Percentiles rank a stretch among this genome's conserved stretches.
Conservation (phyloP, 1,140 invertebrate genomes). For the Eupristina koningsbergeri region DNA sequence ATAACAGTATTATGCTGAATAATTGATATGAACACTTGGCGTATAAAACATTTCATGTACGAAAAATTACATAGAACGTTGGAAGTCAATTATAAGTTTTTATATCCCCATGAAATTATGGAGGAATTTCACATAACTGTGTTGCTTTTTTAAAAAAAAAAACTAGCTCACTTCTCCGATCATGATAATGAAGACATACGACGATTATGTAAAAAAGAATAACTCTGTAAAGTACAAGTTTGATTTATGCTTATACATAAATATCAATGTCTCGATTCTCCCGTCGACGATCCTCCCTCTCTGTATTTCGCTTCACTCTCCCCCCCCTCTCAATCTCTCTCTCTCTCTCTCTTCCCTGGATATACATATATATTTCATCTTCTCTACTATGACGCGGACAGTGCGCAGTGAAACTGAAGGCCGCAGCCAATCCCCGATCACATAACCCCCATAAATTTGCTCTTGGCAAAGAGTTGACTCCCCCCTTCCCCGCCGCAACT, state of each 20-base stretch:
- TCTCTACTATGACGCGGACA: neutral
- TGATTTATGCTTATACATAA: constrained; percentile 46
- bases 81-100: too few relatives aligned
- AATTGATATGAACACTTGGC: too few relatives aligned
- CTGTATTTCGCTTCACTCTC: neutral
- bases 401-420: constrained; percentile 7
- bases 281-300: constrained; percentile 2
- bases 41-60: too few relatives aligned
- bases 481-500: neutral
- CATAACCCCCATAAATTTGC: constrained; percentile 57
- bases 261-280: constrained; percentile 40
- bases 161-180: neutral
- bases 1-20: too few relatives aligned
- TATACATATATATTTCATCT: neutral
- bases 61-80: too few relatives aligned
- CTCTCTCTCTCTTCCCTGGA: neutral
- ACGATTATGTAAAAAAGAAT: constrained; percentile 22
- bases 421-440: constrained; percentile 48
- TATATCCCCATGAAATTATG: neutral
- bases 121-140: neutral
- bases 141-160: neutral
- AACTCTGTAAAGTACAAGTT: neutral
- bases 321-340: neutral
- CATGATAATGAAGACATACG: constrained; percentile 10
- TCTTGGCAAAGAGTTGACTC: constrained; percentile 8